These are phyloP conservation scores for Corvus moneduloides DNA, from an alignment of 2,113 vertebrate species.

Conservation along the genomic window DNA sequence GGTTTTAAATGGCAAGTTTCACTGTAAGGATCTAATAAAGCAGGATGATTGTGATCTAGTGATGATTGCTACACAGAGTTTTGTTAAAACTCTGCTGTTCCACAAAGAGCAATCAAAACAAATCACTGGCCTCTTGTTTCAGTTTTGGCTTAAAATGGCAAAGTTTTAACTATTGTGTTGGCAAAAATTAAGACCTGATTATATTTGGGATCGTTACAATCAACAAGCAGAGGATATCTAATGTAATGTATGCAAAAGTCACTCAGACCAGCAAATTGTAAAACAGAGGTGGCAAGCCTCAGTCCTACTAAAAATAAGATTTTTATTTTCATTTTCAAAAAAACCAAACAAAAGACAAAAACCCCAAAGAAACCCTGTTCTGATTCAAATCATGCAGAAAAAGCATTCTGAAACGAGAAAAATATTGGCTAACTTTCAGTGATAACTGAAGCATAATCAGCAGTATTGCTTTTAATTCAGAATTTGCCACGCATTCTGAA, in stretches of 20 bases:
- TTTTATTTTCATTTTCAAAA: background rate
- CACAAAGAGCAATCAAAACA: background rate
- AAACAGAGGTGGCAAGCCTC: background rate
- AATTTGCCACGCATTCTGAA: background rate
- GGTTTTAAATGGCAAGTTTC: background rate
- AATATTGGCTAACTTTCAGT: background rate
- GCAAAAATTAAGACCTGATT: background rate
- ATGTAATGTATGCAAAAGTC: background rate
- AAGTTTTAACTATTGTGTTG: background rate
- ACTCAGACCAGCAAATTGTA: background rate
- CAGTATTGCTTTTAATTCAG: background rate
- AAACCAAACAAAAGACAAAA: background rate
- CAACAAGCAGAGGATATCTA: background rate
- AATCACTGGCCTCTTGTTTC: background rate
- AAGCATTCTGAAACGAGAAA: background rate
- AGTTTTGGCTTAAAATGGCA: background rate
- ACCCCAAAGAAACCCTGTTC: background rate
- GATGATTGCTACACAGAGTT: background rate
- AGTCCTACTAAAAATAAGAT: background rate
- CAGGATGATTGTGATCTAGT: background rate
- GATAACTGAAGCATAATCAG: background rate
- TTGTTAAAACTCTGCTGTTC: background rate
- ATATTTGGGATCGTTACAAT: background rate
- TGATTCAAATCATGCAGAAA: background rate
- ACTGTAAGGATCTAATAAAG: background rate